These are phyloP conservation scores for Pecten maximus DNA, from an alignment of 2,888 invertebrate genomes.

Conservation along the genomic window DNA sequence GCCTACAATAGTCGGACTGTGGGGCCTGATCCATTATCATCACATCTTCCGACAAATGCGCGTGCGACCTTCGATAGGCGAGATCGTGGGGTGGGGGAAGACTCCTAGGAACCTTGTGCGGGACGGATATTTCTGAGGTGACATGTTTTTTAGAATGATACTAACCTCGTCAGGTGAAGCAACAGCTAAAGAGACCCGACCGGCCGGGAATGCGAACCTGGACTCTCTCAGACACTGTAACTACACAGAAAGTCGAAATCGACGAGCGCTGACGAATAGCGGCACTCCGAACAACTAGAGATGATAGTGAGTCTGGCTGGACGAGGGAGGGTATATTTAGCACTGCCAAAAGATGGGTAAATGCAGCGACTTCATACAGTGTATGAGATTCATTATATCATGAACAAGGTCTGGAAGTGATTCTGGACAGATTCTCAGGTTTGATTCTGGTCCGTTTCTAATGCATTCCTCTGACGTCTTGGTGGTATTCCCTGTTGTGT, in stretches of 20 bases:
- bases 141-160: slow-evolving; percentile 2
- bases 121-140: not conserved
- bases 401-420: slow-evolving; percentile 35
- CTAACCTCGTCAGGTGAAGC: not conserved
- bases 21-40: not conserved
- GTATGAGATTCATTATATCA: slow-evolving; percentile 35
- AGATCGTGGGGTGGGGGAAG: not conserved
- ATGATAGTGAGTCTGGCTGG: not conserved
- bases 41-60: not conserved
- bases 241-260: slow-evolving; percentile 15
- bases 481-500: not conserved
- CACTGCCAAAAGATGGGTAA: slow-evolving; percentile 19
- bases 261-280: slow-evolving; percentile 14
- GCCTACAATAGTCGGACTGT: not conserved
- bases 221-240: not conserved
- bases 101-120: not conserved
- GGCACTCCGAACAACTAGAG: not conserved
- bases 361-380: not conserved
- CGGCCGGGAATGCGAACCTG: slow-evolving; percentile 6
- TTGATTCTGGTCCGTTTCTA: not conserved
- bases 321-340: not conserved
- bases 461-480: not conserved
- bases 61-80: not conserved
- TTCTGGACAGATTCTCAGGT: not conserved
- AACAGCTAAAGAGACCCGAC: not conserved